Conservation (phyloP, 2,797 vertebrate species). For the Sebastes kiyomatsui region DNA sequence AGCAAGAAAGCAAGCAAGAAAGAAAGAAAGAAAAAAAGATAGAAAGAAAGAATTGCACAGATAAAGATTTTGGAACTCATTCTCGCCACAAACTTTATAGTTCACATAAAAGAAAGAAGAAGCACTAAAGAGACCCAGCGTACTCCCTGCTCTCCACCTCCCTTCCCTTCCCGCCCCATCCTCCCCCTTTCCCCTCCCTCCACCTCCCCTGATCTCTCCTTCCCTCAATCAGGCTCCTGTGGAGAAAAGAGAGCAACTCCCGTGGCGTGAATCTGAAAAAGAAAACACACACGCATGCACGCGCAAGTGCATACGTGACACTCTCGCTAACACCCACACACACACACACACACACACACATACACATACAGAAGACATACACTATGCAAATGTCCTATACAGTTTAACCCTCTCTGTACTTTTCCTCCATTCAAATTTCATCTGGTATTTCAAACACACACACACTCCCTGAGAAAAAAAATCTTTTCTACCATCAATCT, state of each 20-base stretch:
- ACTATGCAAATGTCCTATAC: constrained; percentile 48
- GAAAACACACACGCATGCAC: constrained; percentile 70
- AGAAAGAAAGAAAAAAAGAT: constrained; percentile 36
- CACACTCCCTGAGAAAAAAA: constrained; percentile 69
- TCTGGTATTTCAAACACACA: constrained; percentile 21
- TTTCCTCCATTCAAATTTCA: constrained; percentile 28
- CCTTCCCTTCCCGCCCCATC: background rate
- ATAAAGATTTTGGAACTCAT: constrained; percentile 76
- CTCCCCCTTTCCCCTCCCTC: constrained; percentile 39
- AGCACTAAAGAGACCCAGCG: constrained; percentile 47
- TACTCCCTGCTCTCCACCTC: background rate
- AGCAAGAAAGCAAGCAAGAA: constrained; percentile 65
- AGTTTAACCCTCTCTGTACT: constrained; percentile 35
- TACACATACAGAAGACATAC: constrained; percentile 41
- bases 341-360: background rate
- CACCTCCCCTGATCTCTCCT: constrained; percentile 43
- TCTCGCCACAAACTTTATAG: constrained; percentile 70
- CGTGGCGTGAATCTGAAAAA: constrained; percentile 79
- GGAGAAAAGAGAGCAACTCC: constrained; percentile 82
- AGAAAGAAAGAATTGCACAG: constrained; percentile 71
- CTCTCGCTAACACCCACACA: background rate
- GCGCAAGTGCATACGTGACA: constrained; percentile 12
- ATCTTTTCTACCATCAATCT: constrained; percentile 49
- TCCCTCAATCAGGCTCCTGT: constrained; percentile 79
- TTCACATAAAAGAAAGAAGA: constrained; percentile 63